Conservation (phyloP, 2,113 vertebrate species). For the Zosterops pallidus region DNA sequence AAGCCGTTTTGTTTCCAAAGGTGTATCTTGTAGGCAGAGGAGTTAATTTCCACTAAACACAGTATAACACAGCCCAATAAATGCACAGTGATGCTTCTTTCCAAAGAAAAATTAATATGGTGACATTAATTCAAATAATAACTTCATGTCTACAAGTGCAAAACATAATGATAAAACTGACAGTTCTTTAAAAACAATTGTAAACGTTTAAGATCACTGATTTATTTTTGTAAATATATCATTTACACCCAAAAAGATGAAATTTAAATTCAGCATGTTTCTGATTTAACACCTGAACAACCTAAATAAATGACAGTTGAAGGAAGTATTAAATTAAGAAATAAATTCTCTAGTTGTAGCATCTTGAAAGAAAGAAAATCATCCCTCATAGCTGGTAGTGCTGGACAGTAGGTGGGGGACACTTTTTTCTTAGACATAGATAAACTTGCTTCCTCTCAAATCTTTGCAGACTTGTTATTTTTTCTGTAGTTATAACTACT, state of each 20-base stretch:
- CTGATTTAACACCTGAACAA: background rate
- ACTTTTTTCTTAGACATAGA: background rate
- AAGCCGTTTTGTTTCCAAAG: background rate
- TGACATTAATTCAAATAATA: background rate
- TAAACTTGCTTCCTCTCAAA: background rate
- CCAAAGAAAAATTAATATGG: background rate
- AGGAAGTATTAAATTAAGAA: background rate
- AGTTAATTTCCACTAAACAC: background rate
- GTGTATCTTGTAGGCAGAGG: background rate
- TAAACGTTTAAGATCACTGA: background rate
- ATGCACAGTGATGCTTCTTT: background rate
- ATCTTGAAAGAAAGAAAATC: background rate
- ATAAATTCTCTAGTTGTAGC: background rate
- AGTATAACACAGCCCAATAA: background rate
- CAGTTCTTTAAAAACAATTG: background rate
- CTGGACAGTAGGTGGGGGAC: background rate
- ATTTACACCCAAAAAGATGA: background rate
- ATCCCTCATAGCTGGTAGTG: background rate
- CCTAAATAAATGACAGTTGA: background rate
- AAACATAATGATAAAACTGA: background rate
- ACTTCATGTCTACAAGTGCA: background rate
- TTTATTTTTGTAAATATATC: background rate
- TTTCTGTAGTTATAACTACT: background rate
- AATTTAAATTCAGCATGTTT: background rate
- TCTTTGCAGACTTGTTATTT: background rate